These are phyloP conservation scores for Zaprionus ornatus DNA, from an alignment of 1,140 invertebrate genomes.

Conservation along the genomic window DNA sequence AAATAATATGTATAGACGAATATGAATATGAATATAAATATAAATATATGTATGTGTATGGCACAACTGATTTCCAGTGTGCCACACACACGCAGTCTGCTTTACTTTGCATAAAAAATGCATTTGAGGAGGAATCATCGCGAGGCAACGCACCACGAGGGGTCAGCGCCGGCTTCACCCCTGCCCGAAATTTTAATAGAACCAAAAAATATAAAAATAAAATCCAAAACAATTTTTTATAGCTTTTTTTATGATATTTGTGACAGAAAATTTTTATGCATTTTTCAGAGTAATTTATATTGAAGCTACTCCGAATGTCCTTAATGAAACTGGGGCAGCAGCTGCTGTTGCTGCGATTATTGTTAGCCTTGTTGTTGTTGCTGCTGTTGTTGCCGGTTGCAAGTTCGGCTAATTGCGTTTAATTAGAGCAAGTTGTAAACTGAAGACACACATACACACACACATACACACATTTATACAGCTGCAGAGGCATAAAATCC, in stretches of 20 bases:
- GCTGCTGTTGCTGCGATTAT: slow-evolving; percentile 35
- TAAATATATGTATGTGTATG: slow-evolving; percentile 4
- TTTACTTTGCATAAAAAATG: slow-evolving; percentile 59
- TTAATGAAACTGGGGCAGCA: slow-evolving; percentile 29
- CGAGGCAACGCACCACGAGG: slow-evolving; percentile 6
- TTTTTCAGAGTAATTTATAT: slow-evolving; percentile 57
- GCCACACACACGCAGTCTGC: slow-evolving; percentile 5
- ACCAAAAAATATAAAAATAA: slow-evolving; percentile 49
- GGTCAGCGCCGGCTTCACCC: slow-evolving; percentile 31
- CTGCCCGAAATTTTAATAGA: slow-evolving; percentile 23
- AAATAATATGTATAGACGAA: slow-evolving; percentile 40
- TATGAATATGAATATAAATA: slow-evolving; percentile 36
- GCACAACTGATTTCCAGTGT: slow-evolving; percentile 10
- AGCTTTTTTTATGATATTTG: slow-evolving; percentile 62
- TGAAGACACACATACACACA: slow-evolving; percentile 15
- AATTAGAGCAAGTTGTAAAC: slow-evolving; percentile 50
- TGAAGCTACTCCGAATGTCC: slow-evolving; percentile 21
- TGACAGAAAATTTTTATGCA: slow-evolving; percentile 59
- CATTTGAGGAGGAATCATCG: slow-evolving; percentile 40
- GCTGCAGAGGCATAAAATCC: slow-evolving; percentile 18
- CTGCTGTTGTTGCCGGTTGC: slow-evolving; percentile 12
- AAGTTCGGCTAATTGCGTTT: slow-evolving; percentile 51
- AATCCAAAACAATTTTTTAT: slow-evolving; percentile 49
- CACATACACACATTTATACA: not conserved
- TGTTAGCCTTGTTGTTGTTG: slow-evolving; percentile 1